phyloP scores from a whole-genome alignment of 2,113 vertebrate species.

The Xiphophorus couchianus region DNA sequence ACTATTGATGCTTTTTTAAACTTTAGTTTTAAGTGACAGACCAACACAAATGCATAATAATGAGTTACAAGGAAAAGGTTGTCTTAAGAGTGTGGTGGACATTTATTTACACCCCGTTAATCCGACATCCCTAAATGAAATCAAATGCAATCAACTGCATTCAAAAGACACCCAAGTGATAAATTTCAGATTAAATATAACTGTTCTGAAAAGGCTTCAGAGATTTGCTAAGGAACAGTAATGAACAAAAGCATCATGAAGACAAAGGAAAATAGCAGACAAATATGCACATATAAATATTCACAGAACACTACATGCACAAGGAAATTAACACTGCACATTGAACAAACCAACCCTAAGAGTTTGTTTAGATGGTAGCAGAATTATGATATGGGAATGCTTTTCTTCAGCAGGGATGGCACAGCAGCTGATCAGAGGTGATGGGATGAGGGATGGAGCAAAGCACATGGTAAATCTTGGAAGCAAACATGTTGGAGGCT shows the following conservation, averaged over 20 bases:
- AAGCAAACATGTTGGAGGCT: background rate
- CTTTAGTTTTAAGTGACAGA: background rate
- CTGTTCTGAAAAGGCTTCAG: no score
- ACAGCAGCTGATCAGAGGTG: background rate
- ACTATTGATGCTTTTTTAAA: background rate
- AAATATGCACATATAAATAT: no score
- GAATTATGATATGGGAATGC: background rate
- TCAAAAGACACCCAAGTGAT: no score
- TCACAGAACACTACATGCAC: no score
- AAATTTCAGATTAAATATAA: no score
- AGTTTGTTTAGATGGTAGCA: background rate
- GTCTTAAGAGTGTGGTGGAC: no score
- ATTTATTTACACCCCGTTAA: no score
- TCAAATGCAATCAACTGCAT: no score
- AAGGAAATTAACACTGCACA: background rate
- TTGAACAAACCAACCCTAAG: background rate
- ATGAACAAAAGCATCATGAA: no score
- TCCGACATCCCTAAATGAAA: no score
- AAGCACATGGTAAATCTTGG: background rate
- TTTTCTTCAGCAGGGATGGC: background rate
- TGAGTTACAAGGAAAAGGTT: background rate
- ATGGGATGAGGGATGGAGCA: background rate
- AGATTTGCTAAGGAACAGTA: no score
- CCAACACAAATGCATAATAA: background rate
- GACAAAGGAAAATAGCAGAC: no score